Evolutionary conservation across 2,797 vertebrate species (phyloP).

Genomic region (Chelonia mydas): DNA sequence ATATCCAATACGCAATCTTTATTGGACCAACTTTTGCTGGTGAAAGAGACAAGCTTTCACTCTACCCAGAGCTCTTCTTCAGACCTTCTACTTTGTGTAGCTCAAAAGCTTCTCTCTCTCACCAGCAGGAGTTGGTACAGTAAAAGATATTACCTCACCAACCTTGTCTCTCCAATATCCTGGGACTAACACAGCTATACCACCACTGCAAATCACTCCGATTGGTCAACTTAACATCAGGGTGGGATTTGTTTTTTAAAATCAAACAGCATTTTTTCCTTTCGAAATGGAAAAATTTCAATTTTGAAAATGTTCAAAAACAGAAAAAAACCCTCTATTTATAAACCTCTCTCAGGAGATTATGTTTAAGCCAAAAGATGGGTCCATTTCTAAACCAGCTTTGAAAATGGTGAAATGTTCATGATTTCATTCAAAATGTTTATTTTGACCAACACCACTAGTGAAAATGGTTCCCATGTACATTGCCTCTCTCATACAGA

Average conservation of each 20-base stretch:
- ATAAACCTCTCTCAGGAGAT: background rate
- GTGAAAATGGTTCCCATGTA: background rate
- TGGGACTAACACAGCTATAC: no score
- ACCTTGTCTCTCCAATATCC: no score
- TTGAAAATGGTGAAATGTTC: constrained; percentile 5
- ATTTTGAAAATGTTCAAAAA: background rate
- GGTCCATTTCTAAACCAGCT: background rate
- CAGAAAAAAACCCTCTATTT: background rate
- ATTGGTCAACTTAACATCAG: background rate
- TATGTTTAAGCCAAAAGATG: background rate
- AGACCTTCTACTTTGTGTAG: no score
- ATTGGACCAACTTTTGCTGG: no score
- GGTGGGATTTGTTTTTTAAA: background rate
- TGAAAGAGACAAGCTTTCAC: no score
- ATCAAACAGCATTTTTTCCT: background rate
- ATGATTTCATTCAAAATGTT: constrained; percentile 21
- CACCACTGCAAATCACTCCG: background rate
- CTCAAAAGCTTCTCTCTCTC: no score
- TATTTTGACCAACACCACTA: constrained; percentile 17
- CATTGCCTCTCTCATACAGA: background rate
- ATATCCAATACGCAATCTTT: no score
- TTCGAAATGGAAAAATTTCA: constrained; percentile 19
- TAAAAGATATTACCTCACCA: no score
- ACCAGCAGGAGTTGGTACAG: no score
- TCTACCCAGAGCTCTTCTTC: no score